These are phyloP conservation scores for Diarsia mendica DNA, from an alignment of 2,888 invertebrate species.

Conservation along the genomic window DNA sequence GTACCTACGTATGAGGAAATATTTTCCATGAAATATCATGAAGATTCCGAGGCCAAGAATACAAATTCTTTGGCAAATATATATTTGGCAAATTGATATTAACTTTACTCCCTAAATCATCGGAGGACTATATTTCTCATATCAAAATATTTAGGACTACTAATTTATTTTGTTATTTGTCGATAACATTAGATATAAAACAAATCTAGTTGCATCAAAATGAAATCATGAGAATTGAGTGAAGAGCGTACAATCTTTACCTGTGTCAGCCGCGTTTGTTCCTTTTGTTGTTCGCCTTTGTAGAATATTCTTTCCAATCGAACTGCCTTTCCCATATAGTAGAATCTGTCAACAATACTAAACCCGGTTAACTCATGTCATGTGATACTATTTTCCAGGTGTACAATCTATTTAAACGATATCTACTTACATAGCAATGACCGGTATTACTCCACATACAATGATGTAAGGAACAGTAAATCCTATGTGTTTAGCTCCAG, in stretches of 20 bases:
- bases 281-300: conserved; percentile 83
- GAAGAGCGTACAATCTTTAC: conserved; percentile 66
- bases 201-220: background rate
- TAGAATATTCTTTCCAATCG: conserved; percentile 86
- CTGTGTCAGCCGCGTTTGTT: conserved; percentile 85
- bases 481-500: conserved; percentile 83
- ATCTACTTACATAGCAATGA: conserved; percentile 84
- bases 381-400: background rate
- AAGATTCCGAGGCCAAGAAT: background rate
- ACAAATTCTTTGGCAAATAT: background rate
- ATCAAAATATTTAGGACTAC: background rate
- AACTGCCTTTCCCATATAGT: conserved; percentile 86
- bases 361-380: conserved; percentile 6
- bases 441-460: conserved; percentile 84
- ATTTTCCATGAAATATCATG: background rate
- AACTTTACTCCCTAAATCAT: background rate
- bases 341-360: conserved; percentile 76
- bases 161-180: no score
- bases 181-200: background rate
- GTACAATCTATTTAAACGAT: background rate
- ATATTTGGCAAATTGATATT: background rate
- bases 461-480: conserved; percentile 85
- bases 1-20: background rate
- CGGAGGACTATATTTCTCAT: background rate
- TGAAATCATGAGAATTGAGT: background rate